Evolutionary conservation across 2,113 vertebrate genomes (phyloP), one percentile per base, ranked within the genome.

Genomic region (Heterotis niloticus): DNA sequence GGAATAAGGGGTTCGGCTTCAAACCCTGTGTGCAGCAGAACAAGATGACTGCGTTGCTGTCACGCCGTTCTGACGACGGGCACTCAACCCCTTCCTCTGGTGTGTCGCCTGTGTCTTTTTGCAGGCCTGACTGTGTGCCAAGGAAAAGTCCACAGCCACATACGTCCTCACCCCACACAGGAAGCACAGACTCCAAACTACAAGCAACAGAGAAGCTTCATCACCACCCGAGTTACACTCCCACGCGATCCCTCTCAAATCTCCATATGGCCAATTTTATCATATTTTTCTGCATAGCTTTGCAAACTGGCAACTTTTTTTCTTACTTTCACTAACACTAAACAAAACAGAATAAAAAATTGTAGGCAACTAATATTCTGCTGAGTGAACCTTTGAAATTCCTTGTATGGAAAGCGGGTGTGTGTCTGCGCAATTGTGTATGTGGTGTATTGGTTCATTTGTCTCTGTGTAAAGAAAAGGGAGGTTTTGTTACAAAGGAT

Each of bases 261-360:
- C 79, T 83, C 74, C 82, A 84, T 81, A 74, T 78, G 86, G 79
- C 78, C 80, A 79, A 82, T 69, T 79, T 83, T 86, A 69, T 14
- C 57, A 68, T 13, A 23, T 68, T 70, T 77, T 62, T 72, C 74
- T 28, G 77, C 64, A 66, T 57, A 75, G 57, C 71, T 56, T 44
- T 52, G 68, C 14, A 17, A 16, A 68, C 52, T 57, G 23, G 52
- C 51, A 64, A 57, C 7, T 44, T 44, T 44, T 44, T 44, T 44
- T 44, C 7, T 44, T 44, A 80, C 51, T 51, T 74, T 20, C 26
- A 17, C 75, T 54, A 44, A n/a, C 57, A 77, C 23, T 74, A 60
- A 29, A 73, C 23, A 65, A 75, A 64, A 56, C 34, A 51, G 60
- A 78, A 76, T 23, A 28, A 77, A 78, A 81, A 56, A 79, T 18